phyloP scores from a whole-genome alignment of 2,113 vertebrate species.

The Psilopogon haemacephalus region DNA sequence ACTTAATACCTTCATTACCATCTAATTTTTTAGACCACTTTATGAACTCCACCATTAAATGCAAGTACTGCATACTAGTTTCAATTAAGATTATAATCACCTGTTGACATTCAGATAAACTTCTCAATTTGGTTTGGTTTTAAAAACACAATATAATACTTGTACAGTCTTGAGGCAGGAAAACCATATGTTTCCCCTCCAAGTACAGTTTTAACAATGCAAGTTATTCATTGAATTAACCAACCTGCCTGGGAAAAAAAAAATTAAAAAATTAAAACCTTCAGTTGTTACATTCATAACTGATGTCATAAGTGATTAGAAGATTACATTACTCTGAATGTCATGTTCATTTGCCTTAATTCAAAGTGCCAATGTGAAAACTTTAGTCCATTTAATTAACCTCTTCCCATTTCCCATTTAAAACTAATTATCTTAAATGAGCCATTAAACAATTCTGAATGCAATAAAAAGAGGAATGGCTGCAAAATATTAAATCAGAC shows the following conservation, averaged over 20 bases:
- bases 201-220: constrained; percentile 65
- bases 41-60: constrained; percentile 48
- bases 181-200: constrained; percentile 72
- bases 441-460: constrained; percentile 53
- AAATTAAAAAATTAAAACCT: constrained; percentile 40
- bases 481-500: constrained; percentile 8
- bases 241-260: constrained; percentile 26
- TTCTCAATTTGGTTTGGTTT: constrained; percentile 62
- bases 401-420: constrained; percentile 50
- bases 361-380: constrained; percentile 54
- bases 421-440: constrained; percentile 58
- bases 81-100: constrained; percentile 69
- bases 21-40: constrained; percentile 49
- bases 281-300: constrained; percentile 13
- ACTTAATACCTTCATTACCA: constrained; percentile 58
- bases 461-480: constrained; percentile 19
- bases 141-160: constrained; percentile 63
- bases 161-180: constrained; percentile 56
- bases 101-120: constrained; percentile 62
- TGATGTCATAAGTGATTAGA: constrained; percentile 33
- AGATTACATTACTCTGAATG: constrained; percentile 34
- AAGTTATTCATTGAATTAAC: constrained; percentile 44
- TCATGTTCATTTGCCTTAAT: constrained; percentile 45
- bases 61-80: constrained; percentile 20
- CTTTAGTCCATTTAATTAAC: constrained; percentile 35